A percentile compares a stretch with the other conserved stretches of the same genome.
These are phyloP conservation scores for Paramuricea clavata DNA, from an alignment of 92 coral and sea anemone genomes.

Conservation along the genomic window DNA sequence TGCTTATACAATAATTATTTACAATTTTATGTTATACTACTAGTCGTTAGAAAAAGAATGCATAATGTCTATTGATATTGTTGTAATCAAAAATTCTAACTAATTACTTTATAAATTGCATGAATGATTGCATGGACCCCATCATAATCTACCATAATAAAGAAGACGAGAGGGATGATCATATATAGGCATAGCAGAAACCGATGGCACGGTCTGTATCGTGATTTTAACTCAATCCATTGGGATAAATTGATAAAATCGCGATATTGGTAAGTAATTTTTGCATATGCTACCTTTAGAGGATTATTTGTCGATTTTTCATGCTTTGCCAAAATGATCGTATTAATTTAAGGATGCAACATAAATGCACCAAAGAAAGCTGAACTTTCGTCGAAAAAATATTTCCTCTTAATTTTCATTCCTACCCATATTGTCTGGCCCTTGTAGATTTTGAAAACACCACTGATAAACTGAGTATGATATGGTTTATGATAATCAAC, in stretches of 20 bases:
- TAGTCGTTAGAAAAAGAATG: not conserved
- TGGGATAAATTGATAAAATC: too few relatives aligned
- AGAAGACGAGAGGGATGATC: not conserved
- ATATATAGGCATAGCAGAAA: too few relatives aligned
- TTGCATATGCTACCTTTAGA: too few relatives aligned
- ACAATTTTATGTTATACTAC: not conserved
- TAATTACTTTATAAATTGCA: not conserved
- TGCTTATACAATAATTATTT: not conserved
- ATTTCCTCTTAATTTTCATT: constrained; percentile 33
- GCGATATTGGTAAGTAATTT: too few relatives aligned
- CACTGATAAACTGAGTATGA: constrained; percentile 78
- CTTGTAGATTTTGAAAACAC: constrained; percentile 60
- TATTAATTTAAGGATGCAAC: constrained; percentile 33
- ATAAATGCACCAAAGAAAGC: constrained; percentile 82
- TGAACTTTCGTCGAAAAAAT: constrained; percentile 50
- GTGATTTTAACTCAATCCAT: too few relatives aligned
- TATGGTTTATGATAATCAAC: constrained; percentile 43
- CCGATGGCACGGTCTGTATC: not conserved
- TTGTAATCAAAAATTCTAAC: not conserved
- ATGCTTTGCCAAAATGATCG: not conserved
- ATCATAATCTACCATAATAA: not conserved
- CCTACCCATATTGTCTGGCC: constrained; percentile 71
- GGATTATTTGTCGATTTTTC: too few relatives aligned
- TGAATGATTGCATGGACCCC: not conserved
- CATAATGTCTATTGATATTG: not conserved